Evolutionary conservation across 2,888 invertebrate genomes (phyloP).

Genomic region (Melanchra persicariae): DNA sequence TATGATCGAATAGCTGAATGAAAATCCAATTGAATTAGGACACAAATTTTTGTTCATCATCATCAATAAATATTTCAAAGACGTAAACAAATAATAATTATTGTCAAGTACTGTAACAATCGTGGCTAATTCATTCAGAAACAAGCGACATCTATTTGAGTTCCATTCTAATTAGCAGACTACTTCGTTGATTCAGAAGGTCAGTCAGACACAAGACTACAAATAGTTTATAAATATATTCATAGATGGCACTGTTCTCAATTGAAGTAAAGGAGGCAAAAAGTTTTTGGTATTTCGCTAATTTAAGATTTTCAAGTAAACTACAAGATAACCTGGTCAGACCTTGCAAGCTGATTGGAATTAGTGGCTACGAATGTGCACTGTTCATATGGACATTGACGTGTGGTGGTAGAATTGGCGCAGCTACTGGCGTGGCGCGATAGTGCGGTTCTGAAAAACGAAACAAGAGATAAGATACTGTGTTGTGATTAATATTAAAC

Average conservation of each 20-base stretch:
- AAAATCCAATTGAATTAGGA: not conserved
- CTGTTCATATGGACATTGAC: conserved; percentile 77
- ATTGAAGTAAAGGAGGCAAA: no score
- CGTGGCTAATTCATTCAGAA: not conserved
- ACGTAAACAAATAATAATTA: no score
- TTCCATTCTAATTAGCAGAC: not conserved
- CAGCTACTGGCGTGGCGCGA: conserved; percentile 70
- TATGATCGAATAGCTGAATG: conserved; percentile 38
- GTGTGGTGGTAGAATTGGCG: conserved; percentile 53
- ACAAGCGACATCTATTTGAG: conserved; percentile 65
- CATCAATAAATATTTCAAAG: no score
- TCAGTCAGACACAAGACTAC: no score
- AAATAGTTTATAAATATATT: not conserved
- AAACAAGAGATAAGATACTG: not conserved
- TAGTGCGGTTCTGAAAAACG: conserved; percentile 72
- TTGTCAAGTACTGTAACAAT: no score
- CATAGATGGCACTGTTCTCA: conserved; percentile 62
- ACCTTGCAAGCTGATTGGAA: conserved; percentile 80
- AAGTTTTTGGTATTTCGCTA: not conserved
- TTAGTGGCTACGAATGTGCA: conserved; percentile 79
- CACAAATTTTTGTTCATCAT: no score
- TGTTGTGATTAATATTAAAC: not conserved
- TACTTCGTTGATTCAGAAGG: not conserved
- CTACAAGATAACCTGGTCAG: conserved; percentile 1
- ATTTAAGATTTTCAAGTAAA: not conserved